These are phyloP conservation scores for Patella pellucida DNA, from an alignment of 2,888 invertebrate genomes.

Conservation along the genomic window DNA sequence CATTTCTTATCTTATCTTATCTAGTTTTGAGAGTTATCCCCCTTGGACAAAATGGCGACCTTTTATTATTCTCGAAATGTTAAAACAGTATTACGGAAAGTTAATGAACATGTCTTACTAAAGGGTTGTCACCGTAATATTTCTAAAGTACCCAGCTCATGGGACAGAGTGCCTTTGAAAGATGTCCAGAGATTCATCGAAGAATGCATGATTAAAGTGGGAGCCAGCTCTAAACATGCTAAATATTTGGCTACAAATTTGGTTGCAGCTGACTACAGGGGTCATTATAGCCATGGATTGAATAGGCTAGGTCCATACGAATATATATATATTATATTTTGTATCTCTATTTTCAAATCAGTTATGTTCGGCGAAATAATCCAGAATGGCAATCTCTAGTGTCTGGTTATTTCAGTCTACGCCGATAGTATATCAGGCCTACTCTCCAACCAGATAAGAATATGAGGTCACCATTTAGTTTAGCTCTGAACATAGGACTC, in stretches of 20 bases:
- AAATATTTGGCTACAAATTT: conserved; percentile 31
- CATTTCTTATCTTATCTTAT: no score
- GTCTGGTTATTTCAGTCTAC: no score
- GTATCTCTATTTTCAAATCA: no score
- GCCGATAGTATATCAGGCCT: no score
- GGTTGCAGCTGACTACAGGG: conserved; percentile 38
- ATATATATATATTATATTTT: background rate
- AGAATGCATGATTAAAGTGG: conserved; percentile 35
- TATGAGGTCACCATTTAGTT: no score
- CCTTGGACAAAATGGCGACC: conserved; percentile 13
- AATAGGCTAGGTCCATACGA: conserved; percentile 36
- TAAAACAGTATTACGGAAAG: no score
- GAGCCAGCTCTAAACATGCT: conserved; percentile 31
- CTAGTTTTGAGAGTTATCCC: conserved; percentile 7
- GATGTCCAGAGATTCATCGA: conserved; percentile 31
- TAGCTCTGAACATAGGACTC: no score
- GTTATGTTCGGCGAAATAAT: no score
- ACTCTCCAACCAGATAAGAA: no score
- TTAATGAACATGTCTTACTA: no score
- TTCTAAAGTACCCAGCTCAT: conserved; percentile 24
- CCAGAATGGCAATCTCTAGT: no score
- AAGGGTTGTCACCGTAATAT: background rate
- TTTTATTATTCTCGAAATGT: background rate
- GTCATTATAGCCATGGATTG: conserved; percentile 43
- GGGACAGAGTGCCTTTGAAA: conserved; percentile 32